Base-by-base conservation (phyloP, 2,797 vertebrate genomes). In the Pangasius larnaudii region DNA sequence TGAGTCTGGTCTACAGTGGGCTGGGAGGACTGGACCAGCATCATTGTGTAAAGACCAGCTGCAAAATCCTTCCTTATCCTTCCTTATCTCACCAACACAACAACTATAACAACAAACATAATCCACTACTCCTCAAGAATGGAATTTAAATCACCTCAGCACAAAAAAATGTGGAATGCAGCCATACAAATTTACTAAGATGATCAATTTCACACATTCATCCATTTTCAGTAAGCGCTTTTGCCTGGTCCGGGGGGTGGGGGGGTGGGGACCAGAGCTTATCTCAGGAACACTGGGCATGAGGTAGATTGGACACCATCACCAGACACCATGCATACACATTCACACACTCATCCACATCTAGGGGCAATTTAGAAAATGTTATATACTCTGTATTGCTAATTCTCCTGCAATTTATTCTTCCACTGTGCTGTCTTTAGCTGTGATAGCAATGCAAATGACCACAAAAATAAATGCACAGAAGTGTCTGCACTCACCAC, bases 401-500 rank as follows among this genome's bases (percentile, higher is more conserved):
- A 51, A 27, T 49, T 6, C 42, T 13, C 6, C 11, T 6, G 11
- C 13, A 24, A 5, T 24, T 27, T 22, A 49, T 49, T 77, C 46
- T 77, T 18, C 27, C 46, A 51, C 16, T 30, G 19, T 72, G 69
- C 36, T 10, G 69, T 22, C 10, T 18, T 69, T 39, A 36, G 33
- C 33, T 42, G 19, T 27, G 1, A 24, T 3, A 13, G 72, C 30
- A 22, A 56, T 53, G n/a, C 75, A 78, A 53, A 19, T 18, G 51
- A 33, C 7, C 42, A 33, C n/a, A 14, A 51, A 78, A 18, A 53
- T 18, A 56, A 79, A 30, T 56, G 30, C 8, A 16, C 22, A 61
- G 56, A 81, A 42, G 33, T 14, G 36, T 75, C 39, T 79, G 13
- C 51, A 88, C 97, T 95, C 89, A 98, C 97, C 96, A 96, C 94